These are phyloP conservation scores for Apocheima hispidaria DNA, from an alignment of 2,888 invertebrate species.

Conservation along the genomic window DNA sequence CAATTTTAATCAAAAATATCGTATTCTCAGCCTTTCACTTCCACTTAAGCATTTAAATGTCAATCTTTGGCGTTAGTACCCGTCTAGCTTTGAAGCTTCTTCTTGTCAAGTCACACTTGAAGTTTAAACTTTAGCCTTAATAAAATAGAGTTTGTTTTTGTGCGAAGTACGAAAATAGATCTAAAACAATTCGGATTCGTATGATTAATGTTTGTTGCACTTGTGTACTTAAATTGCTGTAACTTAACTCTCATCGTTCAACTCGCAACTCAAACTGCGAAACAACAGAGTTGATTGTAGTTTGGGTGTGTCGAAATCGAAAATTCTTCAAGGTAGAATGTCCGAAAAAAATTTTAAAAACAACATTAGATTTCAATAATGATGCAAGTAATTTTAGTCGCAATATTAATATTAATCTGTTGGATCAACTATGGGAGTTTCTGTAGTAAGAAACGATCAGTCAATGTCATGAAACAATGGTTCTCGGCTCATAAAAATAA, in stretches of 20 bases:
- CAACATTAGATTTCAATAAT: conserved; percentile 74
- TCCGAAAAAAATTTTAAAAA: conserved; percentile 69
- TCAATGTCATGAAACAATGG: conserved; percentile 40
- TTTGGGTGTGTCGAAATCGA: conserved; percentile 50
- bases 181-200: conserved; percentile 80
- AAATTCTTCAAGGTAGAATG: conserved; percentile 56
- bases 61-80: conserved; percentile 73
- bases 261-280: conserved; percentile 49
- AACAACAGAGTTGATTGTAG: conserved; percentile 37
- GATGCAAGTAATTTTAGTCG: conserved; percentile 47
- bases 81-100: conserved; percentile 71
- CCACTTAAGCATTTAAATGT: conserved; percentile 85
- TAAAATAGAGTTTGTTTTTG: conserved; percentile 50
- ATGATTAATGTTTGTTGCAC: conserved; percentile 81
- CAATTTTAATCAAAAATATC: conserved; percentile 86
- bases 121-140: conserved; percentile 49
- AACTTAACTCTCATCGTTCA: conserved; percentile 27
- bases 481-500: conserved; percentile 18
- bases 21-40: conserved; percentile 83
- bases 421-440: conserved; percentile 18
- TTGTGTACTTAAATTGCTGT: conserved; percentile 61
- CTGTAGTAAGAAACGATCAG: conserved; percentile 30
- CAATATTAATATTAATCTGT: conserved; percentile 54
- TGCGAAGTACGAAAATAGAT: conserved; percentile 47
- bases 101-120: conserved; percentile 13